Base-by-base conservation (phyloP, 2,797 vertebrate species). In the Amazona finschi region DNA sequence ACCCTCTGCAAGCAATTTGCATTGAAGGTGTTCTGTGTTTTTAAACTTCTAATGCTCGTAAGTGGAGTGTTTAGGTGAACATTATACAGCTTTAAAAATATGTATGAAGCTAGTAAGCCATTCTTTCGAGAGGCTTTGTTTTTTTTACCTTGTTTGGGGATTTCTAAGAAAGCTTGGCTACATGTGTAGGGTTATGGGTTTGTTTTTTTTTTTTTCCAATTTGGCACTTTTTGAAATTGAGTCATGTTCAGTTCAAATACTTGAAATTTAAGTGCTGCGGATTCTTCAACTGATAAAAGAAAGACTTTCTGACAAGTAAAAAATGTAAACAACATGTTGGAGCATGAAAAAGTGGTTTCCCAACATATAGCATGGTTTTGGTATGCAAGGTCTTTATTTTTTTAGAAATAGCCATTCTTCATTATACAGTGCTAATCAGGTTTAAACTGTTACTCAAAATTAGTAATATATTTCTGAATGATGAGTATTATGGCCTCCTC, bases 311-410 rank as follows among this genome's bases (percentile, higher is more conserved):
- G 73, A 91, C 39, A 75, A 78, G 70, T 91, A 17, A 91, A 92
- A 94, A 81, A 65, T 93, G 73, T 93, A 91, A 93, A 87, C 90
- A 94, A 76, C 95, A 97, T 36, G 94, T 89, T 94, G 90, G 89
- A 97, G 98, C 97, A 98, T 97, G 97, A 92, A 70, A 96, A 96
- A 95, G 84, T 96, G 87, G 15, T 97, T 97, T 97, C 83, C 94
- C 76, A 91, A 96, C 78, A 77, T 89, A 93, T 55, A 96, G 98
- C 97, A 98, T 98, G 98, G 91, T 97, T 94, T 97, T 97, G 92
- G 75, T 97, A 87, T 97, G 85, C 94, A 95, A 85, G 73, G 72
- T 33, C 89, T 92, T 85, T 71, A n/a, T 57, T 92, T 95, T 95
- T 96, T 95, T 96, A 97, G 97, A 96, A 96, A 94, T 97, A 97